Conservation (phyloP, 2,888 invertebrate species). For the Dendrolimus pini region DNA sequence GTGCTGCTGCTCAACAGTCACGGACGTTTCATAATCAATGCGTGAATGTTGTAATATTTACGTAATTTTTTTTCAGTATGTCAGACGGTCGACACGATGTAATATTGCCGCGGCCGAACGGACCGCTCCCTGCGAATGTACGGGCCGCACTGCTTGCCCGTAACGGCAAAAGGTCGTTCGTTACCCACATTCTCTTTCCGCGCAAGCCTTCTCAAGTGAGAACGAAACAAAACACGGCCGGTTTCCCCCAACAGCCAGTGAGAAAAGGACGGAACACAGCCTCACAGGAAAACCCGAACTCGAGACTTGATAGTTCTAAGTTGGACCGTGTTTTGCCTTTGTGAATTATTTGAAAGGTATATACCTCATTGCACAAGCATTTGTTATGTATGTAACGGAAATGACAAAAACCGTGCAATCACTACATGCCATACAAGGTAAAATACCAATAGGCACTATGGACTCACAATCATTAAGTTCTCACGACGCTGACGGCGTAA, state of each 20-base stretch:
- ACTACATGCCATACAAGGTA: slow-evolving; percentile 33
- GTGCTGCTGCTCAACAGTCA: slow-evolving; percentile 36
- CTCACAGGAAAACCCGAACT: slow-evolving; percentile 71
- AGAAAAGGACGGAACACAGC: slow-evolving; percentile 49
- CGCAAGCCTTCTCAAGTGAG: slow-evolving; percentile 72
- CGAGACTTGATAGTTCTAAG: slow-evolving; percentile 70
- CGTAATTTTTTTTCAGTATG: slow-evolving; percentile 72
- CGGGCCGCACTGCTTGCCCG: slow-evolving; percentile 73
- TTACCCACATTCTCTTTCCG: slow-evolving; percentile 76
- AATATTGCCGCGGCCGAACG: slow-evolving; percentile 27
- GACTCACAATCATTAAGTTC: slow-evolving; percentile 5
- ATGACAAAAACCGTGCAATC: slow-evolving; percentile 44
- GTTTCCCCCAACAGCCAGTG: slow-evolving; percentile 22
- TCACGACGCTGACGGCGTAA: neutral
- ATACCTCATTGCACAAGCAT: slow-evolving; percentile 60
- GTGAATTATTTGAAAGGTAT: slow-evolving; percentile 67
- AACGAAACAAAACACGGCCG: slow-evolving; percentile 44
- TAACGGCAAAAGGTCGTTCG: slow-evolving; percentile 75
- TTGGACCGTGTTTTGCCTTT: slow-evolving; percentile 66
- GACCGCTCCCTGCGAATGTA: slow-evolving; percentile 62
- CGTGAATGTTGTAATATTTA: slow-evolving; percentile 71
- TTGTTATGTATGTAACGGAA: slow-evolving; percentile 47
- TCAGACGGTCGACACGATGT: slow-evolving; percentile 53
- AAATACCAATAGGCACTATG: slow-evolving; percentile 16
- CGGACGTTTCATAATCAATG: slow-evolving; percentile 63